Evolutionary conservation across 2,888 invertebrate genomes (phyloP), one percentile per base, ranked within the genome.

Genomic region (Troilus luridus): DNA sequence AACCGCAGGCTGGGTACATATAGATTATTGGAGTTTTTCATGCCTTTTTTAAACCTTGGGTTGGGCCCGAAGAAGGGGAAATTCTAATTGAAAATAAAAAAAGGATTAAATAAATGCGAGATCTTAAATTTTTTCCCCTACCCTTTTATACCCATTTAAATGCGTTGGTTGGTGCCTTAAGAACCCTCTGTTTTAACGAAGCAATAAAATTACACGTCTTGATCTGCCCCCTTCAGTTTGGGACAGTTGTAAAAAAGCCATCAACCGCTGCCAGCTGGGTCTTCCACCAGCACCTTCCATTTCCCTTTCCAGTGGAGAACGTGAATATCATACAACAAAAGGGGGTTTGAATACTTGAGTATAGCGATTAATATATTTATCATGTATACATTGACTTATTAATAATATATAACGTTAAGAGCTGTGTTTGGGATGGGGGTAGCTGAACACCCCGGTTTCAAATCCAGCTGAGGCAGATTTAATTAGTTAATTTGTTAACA

Each of bases 201-300:
- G 81, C 81, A 81, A 81, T 81, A 81, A 81, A 81, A 81, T 81
- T 81, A 81, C 81, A 81, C 54, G 81, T 81, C 81, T 81, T 81
- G 81, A 81, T 81, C 81, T 81, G 54, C 81, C 81, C 81, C 54
- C 81, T 81, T 21, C 54, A 81, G 81, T 41, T 81, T 54, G 54
- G 81, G 81, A 54, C 54, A 81, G 81, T 54, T 81, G 54, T 81
- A 81, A 81, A 81, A 81, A 81, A 81, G 81, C 81, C 54, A 81
- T 81, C 41, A 81, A 81, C 81, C 7, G 81, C 1, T 8, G 41
- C 54, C 54, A 81, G 81, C 81, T 77, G 77, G 9, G 77, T 77
- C 41, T 41, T 6, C 41, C 77, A 77, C 77, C 77, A 81, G 54
- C 19, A 54, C 81, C 54, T 81, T 10, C 19, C 54, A 81, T 81